Evolutionary conservation across 1,140 invertebrate species (phyloP), one percentile per base, ranked within the genome.

Genomic region (Drosophila simulans): DNA sequence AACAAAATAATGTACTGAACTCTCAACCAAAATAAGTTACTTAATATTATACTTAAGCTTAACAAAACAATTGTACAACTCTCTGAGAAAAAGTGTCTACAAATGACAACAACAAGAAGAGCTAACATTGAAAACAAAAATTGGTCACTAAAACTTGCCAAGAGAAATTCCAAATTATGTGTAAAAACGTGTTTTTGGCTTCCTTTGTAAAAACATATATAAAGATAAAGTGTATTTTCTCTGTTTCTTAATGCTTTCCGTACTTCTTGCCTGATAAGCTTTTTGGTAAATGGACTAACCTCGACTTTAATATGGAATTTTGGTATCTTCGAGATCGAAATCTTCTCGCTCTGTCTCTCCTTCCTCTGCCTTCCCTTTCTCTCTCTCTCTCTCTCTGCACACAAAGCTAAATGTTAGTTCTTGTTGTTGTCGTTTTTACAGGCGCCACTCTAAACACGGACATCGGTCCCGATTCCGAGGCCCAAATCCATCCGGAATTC

Each of bases 351-450:
- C 43, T 68, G 34, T 42, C n/a, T 15, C 35, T 31, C 7, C 31
- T 56, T 12, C 34, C 20, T 43, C 17, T 22, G 20, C 57, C n/a
- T 15, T 53, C 25, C 42, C n/a, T 53, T 31, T 10, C 17, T 45
- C 31, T 42, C 17, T 58, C 45, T 58, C 45, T 46, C 12, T 40
- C 39, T 75, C 17, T 58, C 60, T 73, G 74, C 74, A 53, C 78
- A 66, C 66, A 64, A 79, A 81, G 85, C 80, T 92, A 86, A 91
- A 92, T 84, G 90, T 92, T 92, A 92, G 91, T 92, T 92, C 91
- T 92, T 91, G 91, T 91, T 91, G 88, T 91, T 91, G 88, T 90
- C 88, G 89, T 88, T 91, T 70, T 91, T 92, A 53, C 91, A 92
- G 91, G 91, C 77, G 91, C 91, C 73, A 91, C 91, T n/a, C 68